phyloP scores from a whole-genome alignment of 1,140 invertebrate species.

The Aplysia californica region DNA sequence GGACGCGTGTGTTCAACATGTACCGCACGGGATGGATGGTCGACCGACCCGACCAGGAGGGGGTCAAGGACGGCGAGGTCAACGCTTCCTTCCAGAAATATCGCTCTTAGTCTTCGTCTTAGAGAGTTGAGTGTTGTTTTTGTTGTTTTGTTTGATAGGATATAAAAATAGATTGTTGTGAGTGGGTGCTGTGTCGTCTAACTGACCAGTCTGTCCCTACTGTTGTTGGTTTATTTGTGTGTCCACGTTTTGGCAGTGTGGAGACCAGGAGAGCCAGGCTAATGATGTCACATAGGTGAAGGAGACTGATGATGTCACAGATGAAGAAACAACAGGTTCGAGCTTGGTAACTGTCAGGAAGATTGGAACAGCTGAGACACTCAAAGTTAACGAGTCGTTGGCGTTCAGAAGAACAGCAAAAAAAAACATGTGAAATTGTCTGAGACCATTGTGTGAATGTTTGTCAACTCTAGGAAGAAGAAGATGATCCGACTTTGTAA shows the following conservation, averaged over 20 bases:
- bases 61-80: neutral
- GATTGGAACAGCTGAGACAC: no score
- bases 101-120: neutral
- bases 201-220: neutral
- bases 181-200: neutral
- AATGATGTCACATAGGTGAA: neutral
- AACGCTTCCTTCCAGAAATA: neutral
- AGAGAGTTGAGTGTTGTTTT: neutral
- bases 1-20: neutral
- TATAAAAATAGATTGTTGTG: neutral
- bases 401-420: no score
- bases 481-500: neutral
- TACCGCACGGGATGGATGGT: neutral
- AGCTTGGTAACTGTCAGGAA: no score
- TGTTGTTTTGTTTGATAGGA: neutral
- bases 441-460: no score
- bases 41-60: neutral
- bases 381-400: no score
- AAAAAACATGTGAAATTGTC: no score
- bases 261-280: neutral
- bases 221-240: neutral
- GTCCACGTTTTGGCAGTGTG: neutral
- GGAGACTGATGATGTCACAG: no score
- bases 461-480: neutral
- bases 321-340: no score